Evolutionary conservation across 2,888 invertebrate genomes (phyloP).

Genomic region (Ectobius pallidus): DNA sequence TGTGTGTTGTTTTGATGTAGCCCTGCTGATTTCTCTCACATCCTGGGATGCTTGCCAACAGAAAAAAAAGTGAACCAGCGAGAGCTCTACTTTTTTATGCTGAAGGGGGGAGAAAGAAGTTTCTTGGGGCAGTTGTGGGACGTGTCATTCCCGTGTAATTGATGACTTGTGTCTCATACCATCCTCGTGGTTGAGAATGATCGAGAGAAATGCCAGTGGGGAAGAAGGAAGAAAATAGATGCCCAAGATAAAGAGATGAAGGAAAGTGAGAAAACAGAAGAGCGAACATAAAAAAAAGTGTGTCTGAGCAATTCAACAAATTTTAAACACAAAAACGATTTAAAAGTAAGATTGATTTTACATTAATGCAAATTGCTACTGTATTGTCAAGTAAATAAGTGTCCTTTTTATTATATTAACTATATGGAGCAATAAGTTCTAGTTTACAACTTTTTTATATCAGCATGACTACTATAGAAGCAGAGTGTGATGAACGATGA

Average conservation of each 20-base stretch:
- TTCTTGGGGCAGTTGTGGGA: conserved; percentile 30
- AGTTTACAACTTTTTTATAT: no score
- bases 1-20: neutral
- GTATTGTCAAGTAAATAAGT: no score
- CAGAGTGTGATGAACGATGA: no score
- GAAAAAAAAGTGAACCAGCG: conserved; percentile 17
- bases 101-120: conserved; percentile 1
- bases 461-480: no score
- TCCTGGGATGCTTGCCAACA: conserved; percentile 22
- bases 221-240: conserved; percentile 12
- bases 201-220: conserved; percentile 10
- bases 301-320: no score
- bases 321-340: no score
- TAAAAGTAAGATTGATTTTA: no score
- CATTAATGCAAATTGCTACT: no score
- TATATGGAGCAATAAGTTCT: no score
- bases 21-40: conserved; percentile 6
- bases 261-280: neutral
- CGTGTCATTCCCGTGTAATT: conserved; percentile 40
- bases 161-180: conserved; percentile 33
- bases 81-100: conserved; percentile 1
- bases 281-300: neutral
- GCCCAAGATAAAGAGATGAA: neutral
- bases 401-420: no score
- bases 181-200: conserved; percentile 14